Percentiles rank a stretch among this genome's conserved stretches.
Evolutionary conservation across 2,113 vertebrate species (phyloP).

Genomic region (Ameiurus melas): DNA sequence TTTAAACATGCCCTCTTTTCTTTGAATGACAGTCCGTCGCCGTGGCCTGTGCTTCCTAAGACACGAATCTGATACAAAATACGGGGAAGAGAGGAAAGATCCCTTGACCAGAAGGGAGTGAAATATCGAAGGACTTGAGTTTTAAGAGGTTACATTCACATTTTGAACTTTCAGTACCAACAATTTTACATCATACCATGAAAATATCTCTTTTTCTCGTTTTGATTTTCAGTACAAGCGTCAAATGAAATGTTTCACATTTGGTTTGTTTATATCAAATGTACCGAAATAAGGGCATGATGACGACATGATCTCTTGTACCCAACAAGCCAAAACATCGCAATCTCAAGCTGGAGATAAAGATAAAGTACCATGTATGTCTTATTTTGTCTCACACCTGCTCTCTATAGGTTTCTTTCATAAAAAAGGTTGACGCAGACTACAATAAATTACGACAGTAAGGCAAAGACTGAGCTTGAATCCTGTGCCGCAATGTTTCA

Average conservation of each 20-base stretch:
- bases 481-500: constrained; percentile 26
- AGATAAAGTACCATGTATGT: constrained; percentile 29
- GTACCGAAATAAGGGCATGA: constrained; percentile 27
- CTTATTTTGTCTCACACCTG: background rate
- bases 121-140: constrained; percentile 25
- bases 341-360: constrained; percentile 12
- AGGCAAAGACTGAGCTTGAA: constrained; percentile 39
- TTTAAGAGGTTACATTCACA: constrained; percentile 41
- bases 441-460: constrained; percentile 38
- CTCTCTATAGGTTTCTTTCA: background rate
- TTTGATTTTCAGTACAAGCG: constrained; percentile 25
- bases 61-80: constrained; percentile 35
- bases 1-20: constrained; percentile 27
- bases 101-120: constrained; percentile 41
- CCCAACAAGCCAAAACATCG: constrained; percentile 26
- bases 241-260: constrained; percentile 32
- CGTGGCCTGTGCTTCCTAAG: constrained; percentile 44
- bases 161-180: constrained; percentile 37
- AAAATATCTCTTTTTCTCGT: constrained; percentile 42
- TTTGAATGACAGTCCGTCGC: constrained; percentile 2
- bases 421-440: constrained; percentile 9
- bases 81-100: background rate
- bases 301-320: background rate
- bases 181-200: constrained; percentile 41
- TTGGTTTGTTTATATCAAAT: constrained; percentile 39